phyloP scores from a whole-genome alignment of 2,797 vertebrate species.

The Takifugu rubripes region DNA sequence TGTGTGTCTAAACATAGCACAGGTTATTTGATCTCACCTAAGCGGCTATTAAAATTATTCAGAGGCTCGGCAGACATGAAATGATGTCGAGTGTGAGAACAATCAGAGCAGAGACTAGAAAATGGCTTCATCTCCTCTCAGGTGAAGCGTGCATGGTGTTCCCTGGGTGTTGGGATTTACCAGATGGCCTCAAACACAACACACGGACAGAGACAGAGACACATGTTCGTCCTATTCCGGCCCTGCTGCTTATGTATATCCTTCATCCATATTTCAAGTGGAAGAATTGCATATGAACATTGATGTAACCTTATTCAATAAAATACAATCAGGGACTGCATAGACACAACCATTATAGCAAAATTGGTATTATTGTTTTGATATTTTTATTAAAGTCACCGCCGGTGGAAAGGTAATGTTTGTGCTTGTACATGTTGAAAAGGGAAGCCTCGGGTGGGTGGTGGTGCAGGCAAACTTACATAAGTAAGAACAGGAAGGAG shows the following conservation, averaged over 20 bases:
- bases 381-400: too few species aligned
- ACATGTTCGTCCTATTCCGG: slow-evolving; percentile 4
- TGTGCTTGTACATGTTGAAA: slow-evolving; percentile 45
- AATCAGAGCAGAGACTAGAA: slow-evolving; percentile 13
- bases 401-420: slow-evolving; percentile 3
- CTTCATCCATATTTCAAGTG: neutral
- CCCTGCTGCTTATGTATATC: neutral
- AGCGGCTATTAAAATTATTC: slow-evolving; percentile 8
- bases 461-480: slow-evolving; percentile 29
- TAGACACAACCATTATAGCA: too few species aligned
- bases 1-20: too few species aligned
- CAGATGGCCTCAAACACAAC: slow-evolving; percentile 62
- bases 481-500: slow-evolving; percentile 50
- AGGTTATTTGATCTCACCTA: neutral
- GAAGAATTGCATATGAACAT: neutral
- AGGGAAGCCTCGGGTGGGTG: slow-evolving; percentile 35
- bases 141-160: slow-evolving; percentile 4
- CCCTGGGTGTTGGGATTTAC: slow-evolving; percentile 62
- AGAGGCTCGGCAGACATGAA: neutral
- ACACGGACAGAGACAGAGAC: slow-evolving; percentile 10
- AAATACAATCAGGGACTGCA: too few species aligned
- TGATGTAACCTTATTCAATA: too few species aligned
- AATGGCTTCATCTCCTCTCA: slow-evolving; percentile 41
- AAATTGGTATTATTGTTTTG: too few species aligned
- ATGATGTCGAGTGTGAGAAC: neutral